Evolutionary conservation across 2,113 vertebrate species (phyloP).

Genomic region (Syrmaticus mikado): DNA sequence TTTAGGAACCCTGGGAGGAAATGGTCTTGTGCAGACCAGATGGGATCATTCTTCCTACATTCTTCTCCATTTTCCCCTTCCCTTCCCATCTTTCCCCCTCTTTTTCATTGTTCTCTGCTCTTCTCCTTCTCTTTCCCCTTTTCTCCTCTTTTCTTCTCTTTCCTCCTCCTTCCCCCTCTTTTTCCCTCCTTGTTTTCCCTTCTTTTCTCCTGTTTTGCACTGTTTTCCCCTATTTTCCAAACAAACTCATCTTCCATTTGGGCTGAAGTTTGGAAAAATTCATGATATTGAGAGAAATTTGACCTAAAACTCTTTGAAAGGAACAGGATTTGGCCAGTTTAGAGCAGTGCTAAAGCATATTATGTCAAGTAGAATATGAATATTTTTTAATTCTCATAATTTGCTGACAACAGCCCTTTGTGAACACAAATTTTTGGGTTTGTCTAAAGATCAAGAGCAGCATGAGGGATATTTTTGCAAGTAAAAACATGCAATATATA

Average conservation of each 20-base stretch:
- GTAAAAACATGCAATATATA: constrained; percentile 6
- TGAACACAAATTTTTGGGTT: background rate
- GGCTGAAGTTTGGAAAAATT: background rate
- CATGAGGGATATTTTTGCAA: background rate
- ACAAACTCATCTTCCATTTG: background rate
- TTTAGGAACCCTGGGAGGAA: background rate
- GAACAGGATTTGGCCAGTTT: background rate
- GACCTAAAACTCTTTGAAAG: background rate
- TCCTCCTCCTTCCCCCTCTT: no score
- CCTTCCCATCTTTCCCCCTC: no score
- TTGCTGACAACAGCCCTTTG: constrained; percentile 17
- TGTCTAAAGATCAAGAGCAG: constrained; percentile 9
- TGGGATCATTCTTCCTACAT: no score
- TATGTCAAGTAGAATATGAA: background rate
- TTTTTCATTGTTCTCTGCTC: no score
- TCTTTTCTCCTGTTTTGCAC: no score
- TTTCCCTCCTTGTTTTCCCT: no score
- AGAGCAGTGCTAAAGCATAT: background rate
- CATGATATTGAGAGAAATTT: background rate
- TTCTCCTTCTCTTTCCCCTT: no score
- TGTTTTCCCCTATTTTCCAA: no score
- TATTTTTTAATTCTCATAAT: background rate
- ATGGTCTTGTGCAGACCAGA: background rate
- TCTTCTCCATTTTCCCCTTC: no score
- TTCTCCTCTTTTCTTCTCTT: no score